These are phyloP conservation scores for Chelonoidis abingdonii DNA, from an alignment of 2,113 vertebrate genomes.

Conservation along the genomic window DNA sequence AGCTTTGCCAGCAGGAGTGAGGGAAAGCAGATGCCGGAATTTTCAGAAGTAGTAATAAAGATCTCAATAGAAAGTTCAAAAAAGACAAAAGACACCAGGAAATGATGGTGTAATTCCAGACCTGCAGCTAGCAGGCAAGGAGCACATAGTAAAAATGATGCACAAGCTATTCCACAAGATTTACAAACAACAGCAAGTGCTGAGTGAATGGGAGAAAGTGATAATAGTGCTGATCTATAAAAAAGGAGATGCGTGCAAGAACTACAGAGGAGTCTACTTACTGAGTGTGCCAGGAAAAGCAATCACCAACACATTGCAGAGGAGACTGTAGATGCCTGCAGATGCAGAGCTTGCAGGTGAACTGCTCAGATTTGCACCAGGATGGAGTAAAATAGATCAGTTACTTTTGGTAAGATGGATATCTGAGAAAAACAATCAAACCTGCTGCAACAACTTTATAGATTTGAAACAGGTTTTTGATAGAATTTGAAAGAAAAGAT, in stretches of 20 bases:
- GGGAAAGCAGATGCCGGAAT: neutral
- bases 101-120: neutral
- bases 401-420: neutral
- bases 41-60: neutral
- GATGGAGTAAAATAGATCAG: neutral
- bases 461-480: neutral
- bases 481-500: neutral
- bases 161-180: neutral
- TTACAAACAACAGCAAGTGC: neutral
- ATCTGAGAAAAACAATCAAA: neutral
- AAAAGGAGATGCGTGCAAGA: neutral
- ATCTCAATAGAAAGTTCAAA: neutral
- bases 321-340: neutral
- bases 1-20: neutral
- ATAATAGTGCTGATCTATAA: neutral
- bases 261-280: neutral
- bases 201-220: neutral
- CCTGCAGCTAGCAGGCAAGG: neutral
- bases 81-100: neutral
- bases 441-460: neutral
- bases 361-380: neutral
- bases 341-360: neutral
- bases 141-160: neutral
- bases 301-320: neutral
- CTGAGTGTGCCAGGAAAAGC: neutral